phyloP scores from a whole-genome alignment of 2,888 invertebrate genomes.

The Stegana nigrithorax region DNA sequence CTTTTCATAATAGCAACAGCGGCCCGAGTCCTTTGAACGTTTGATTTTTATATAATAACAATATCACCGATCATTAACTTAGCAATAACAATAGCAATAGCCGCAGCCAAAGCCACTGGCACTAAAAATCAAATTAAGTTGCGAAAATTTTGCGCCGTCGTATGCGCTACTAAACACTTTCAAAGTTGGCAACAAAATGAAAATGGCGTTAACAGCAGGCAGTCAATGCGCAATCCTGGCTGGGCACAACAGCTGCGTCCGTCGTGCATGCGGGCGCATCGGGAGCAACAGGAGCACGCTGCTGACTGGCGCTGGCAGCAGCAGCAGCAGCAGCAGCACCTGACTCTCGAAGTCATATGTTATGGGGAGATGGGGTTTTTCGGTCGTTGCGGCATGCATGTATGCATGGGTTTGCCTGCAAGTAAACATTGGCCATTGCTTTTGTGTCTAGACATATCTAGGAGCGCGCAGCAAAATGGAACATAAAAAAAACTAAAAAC shows the following conservation, averaged over 20 bases:
- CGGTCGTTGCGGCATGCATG: no score
- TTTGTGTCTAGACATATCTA: constrained; percentile 1
- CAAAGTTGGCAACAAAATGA: neutral
- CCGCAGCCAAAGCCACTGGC: no score
- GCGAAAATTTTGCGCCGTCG: no score
- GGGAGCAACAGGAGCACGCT: no score
- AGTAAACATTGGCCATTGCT: neutral
- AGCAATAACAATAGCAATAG: no score
- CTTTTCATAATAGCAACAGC: no score
- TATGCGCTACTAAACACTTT: constrained; percentile 4
- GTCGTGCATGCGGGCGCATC: neutral
- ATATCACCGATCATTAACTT: no score
- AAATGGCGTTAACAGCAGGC: neutral
- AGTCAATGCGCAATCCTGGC: constrained; percentile 1
- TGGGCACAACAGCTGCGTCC: neutral
- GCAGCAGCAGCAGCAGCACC: neutral
- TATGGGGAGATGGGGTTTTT: neutral
- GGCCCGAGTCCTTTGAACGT: no score
- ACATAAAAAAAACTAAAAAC: neutral
- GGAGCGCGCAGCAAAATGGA: neutral
- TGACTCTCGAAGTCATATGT: neutral
- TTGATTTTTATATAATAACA: no score
- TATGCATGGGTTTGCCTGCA: neutral
- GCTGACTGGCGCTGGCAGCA: no score
- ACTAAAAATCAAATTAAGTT: no score